Evolutionary conservation across 2,113 vertebrate species (phyloP).

Genomic region (Neoarius graeffei): DNA sequence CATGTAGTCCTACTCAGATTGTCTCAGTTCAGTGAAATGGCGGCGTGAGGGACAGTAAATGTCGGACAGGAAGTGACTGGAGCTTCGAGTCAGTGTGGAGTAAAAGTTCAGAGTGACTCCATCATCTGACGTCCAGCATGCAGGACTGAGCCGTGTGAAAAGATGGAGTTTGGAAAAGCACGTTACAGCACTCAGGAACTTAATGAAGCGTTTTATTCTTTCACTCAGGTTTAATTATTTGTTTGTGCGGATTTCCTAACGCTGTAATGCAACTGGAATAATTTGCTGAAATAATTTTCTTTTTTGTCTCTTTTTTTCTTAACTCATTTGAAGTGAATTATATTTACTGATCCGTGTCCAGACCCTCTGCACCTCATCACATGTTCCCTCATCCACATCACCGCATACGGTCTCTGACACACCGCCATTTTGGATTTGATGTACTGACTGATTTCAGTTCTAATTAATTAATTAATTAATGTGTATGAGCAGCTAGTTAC

Average conservation of each 20-base stretch:
- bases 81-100: slow-evolving; percentile 19
- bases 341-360: neutral
- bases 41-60: slow-evolving; percentile 51
- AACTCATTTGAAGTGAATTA: neutral
- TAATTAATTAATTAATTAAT: neutral
- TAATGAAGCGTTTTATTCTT: neutral
- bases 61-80: slow-evolving; percentile 36
- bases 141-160: neutral
- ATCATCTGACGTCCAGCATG: neutral
- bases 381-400: neutral
- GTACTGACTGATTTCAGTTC: neutral
- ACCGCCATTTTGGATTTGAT: neutral
- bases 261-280: neutral
- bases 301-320: neutral
- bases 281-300: neutral
- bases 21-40: slow-evolving; percentile 44
- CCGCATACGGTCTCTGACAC: neutral
- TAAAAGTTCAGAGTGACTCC: slow-evolving; percentile 27
- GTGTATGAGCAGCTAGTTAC: neutral
- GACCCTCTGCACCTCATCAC: neutral
- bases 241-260: neutral
- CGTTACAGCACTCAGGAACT: neutral
- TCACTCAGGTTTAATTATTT: neutral
- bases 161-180: neutral
- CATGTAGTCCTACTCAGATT: neutral